phyloP scores from a whole-genome alignment of 2,888 invertebrate genomes.

The Microplitis manilae region DNA sequence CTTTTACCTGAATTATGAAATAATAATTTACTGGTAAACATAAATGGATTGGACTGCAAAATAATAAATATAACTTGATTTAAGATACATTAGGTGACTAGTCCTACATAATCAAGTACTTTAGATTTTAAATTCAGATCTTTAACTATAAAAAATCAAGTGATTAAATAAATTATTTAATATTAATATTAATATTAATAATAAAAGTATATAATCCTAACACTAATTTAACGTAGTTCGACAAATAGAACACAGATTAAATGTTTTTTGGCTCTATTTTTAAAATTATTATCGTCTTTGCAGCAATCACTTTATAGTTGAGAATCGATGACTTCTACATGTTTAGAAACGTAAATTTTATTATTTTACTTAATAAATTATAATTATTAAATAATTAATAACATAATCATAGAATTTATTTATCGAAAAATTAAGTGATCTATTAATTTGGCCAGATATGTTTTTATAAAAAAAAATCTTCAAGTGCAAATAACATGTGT shows the following conservation, averaged over 20 bases:
- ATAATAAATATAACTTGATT: slow-evolving; percentile 24
- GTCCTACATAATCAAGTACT: slow-evolving; percentile 43
- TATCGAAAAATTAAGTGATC: too few relatives aligned
- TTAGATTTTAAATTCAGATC: neutral
- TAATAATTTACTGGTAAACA: too few relatives aligned
- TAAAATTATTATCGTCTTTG: neutral
- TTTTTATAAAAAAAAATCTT: neutral
- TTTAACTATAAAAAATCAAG: slow-evolving; percentile 28
- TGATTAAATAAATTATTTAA: slow-evolving; percentile 35
- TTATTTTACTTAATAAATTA: too few relatives aligned
- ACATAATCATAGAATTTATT: too few relatives aligned
- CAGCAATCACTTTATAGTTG: neutral
- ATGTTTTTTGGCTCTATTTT: neutral
- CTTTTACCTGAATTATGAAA: too few relatives aligned
- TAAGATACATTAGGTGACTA: slow-evolving; percentile 41
- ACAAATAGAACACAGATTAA: slow-evolving; percentile 27
- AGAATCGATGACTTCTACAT: neutral
- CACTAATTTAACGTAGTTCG: slow-evolving; percentile 43
- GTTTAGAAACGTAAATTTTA: too few relatives aligned
- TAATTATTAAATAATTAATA: too few relatives aligned
- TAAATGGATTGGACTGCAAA: neutral
- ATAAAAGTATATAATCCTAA: slow-evolving; percentile 38
- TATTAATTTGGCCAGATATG: neutral
- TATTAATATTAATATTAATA: slow-evolving; percentile 9
- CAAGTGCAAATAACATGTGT: neutral